These are phyloP conservation scores for Lithobates sylvaticus DNA, from an alignment of 2,797 vertebrate genomes.

Conservation along the genomic window DNA sequence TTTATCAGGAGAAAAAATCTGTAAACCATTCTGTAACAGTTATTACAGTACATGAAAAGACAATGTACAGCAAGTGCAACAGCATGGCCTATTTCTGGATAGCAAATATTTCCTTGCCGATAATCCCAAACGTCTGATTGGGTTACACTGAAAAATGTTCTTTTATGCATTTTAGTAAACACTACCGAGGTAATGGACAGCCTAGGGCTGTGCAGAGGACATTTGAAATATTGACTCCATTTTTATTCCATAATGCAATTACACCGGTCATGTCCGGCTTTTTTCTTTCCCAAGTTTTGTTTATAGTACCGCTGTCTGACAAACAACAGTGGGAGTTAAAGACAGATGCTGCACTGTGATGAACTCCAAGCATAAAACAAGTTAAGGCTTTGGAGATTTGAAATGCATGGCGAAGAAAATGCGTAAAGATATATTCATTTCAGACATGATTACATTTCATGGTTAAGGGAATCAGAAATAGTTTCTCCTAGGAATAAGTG, in stretches of 20 bases:
- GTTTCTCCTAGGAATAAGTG: slow-evolving; percentile 39
- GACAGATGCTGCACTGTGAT: slow-evolving; percentile 51
- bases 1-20: background rate
- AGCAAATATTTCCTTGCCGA: slow-evolving; percentile 32
- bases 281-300: slow-evolving; percentile 22
- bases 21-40: background rate
- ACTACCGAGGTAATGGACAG: slow-evolving; percentile 37
- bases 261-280: slow-evolving; percentile 13
- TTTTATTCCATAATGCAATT: slow-evolving; percentile 53
- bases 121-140: slow-evolving; percentile 53
- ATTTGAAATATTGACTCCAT: slow-evolving; percentile 58
- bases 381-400: slow-evolving; percentile 37
- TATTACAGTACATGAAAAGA: slow-evolving; percentile 10
- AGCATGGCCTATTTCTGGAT: slow-evolving; percentile 21
- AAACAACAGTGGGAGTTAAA: slow-evolving; percentile 51
- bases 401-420: slow-evolving; percentile 47
- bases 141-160: slow-evolving; percentile 50
- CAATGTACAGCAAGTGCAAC: background rate
- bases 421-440: slow-evolving; percentile 50
- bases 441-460: slow-evolving; percentile 55
- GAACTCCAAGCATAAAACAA: slow-evolving; percentile 45
- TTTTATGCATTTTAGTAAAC: slow-evolving; percentile 47
- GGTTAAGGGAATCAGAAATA: slow-evolving; percentile 53
- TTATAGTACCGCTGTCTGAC: slow-evolving; percentile 29
- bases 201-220: slow-evolving; percentile 34